Evolutionary conservation across 2,888 invertebrate species (phyloP).

Genomic region (Laspeyria flexula): DNA sequence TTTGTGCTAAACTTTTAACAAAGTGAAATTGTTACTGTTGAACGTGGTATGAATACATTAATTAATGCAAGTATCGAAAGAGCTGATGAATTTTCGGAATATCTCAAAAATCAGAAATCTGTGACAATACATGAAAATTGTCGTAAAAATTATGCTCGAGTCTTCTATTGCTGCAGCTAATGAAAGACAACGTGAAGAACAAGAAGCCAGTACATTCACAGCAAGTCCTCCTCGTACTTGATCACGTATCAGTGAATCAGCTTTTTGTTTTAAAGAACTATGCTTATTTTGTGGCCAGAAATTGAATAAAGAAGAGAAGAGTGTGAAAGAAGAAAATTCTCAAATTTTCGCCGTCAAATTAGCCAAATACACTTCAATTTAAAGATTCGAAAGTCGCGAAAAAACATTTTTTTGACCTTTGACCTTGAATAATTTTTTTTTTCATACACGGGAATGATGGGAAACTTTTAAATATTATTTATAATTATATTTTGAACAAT

Average conservation of each 20-base stretch:
- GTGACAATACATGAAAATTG: slow-evolving; percentile 46
- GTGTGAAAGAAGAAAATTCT: slow-evolving; percentile 39
- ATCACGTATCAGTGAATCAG: slow-evolving; percentile 46
- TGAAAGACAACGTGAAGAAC: slow-evolving; percentile 49
- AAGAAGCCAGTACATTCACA: slow-evolving; percentile 48
- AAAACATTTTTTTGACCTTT: too few species aligned
- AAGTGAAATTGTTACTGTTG: slow-evolving; percentile 49
- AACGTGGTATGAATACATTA: slow-evolving; percentile 41
- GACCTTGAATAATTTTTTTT: too few species aligned
- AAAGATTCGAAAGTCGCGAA: too few species aligned
- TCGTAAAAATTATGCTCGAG: slow-evolving; percentile 43
- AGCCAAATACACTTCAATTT: slow-evolving; percentile 18
- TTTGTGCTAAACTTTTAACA: slow-evolving; percentile 48
- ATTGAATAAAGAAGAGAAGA: slow-evolving; percentile 53
- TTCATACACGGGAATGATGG: too few species aligned
- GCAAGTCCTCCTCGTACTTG: slow-evolving; percentile 47
- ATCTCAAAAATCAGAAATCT: slow-evolving; percentile 41
- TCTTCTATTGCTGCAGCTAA: slow-evolving; percentile 44
- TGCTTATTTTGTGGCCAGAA: slow-evolving; percentile 52
- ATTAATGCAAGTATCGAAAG: slow-evolving; percentile 45
- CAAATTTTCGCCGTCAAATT: slow-evolving; percentile 40
- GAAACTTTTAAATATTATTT: too few species aligned
- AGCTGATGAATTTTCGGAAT: slow-evolving; percentile 43
- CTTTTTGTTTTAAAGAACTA: slow-evolving; percentile 29
- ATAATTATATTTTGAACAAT: too few species aligned